Evolutionary conservation across 2,113 vertebrate genomes (phyloP), one percentile per base, ranked within the genome.

Genomic region (Melospiza melodia): DNA sequence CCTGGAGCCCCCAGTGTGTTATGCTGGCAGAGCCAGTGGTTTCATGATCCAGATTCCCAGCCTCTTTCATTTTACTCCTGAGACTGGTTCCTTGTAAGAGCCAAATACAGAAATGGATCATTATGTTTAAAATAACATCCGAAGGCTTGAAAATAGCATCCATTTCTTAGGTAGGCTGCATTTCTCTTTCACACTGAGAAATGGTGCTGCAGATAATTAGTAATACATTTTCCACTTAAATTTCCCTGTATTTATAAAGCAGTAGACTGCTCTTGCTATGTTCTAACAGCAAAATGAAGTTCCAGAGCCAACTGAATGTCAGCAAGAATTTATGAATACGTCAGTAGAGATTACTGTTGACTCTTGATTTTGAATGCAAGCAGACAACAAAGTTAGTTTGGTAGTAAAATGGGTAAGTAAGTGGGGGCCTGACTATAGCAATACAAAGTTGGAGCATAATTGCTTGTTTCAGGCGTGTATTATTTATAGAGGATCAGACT

Each of bases 111-210:
- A 95, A 91, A 89, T 66, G 81, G 84, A 94, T 92, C 77, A 49
- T 94, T 90, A 78, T 72, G 54, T 75, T 87, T 78, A 51, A 71
- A 80, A 76, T 88, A 87, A 89, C 88, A 94, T 81, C 75, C 22
- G 10, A 78, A 54, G 77, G 51, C 83, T 93, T 90, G 85, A 94
- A 97, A 93, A 92, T 52, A 84, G 97, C 89, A 93, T 88, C 92
- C 35, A 4, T 89, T 94, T 75, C 89, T 78, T 55, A 84, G 90
- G 86, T 78, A 57, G 69, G 54, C 91, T 96, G 89, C 74, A 54
- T 92, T 96, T 97, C 61, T 95, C 84, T 91, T 96, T 87, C 93
- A 87, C 88, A 76, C 86, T 76, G 37, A 25, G 23, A 73, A 91
- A 75, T 71, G 89, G 84, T 90, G 87, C 57, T 27, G 68, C 88